Base-by-base conservation (phyloP, 64 coral and sea anemone genomes). In the Dendrophyllia cribrosa region DNA sequence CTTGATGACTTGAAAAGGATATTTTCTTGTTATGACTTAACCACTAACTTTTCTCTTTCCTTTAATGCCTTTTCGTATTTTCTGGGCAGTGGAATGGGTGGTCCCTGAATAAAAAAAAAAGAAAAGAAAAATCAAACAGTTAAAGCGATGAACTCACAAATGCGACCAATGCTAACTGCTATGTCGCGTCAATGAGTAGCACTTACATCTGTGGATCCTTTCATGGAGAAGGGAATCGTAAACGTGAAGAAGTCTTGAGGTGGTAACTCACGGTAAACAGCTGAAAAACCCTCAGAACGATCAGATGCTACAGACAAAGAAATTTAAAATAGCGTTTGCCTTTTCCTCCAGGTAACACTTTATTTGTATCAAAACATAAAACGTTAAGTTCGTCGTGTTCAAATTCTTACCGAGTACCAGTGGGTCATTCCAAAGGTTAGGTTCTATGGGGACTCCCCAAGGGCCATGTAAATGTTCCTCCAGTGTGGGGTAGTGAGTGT, bases 201-300 rank as follows among this genome's bases (percentile, higher is more conserved):
- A 96, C 94, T 89, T 91, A 99, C 97, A 34, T 99, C 94, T 72
- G 97, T 99, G 1, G 94, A 90, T 23, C 97, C 97, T 67, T 96
- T 99, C 97, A 99, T 91, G 17, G 78, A 88, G 49, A 99, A 99
- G 34, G 97, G 97, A 73, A 99, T 96, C 11, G 87, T 96, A 71
- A 99, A 99, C 9, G 97, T 99, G 83, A 96, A 99, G 81, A 99
- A 99, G 0, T 93, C 74, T 20, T 88, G 21, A 20, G 93, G 88
- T 24, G 91, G 88, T 21, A 99, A 64, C 64, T 99, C 97, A 59
- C 94, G 91, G 68, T 94, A 99, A 10, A 99, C 75, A 60, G 74
- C 19, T 22, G 94, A 89, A 4, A 61, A 10, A 7, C 58, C 58
- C 21, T 87, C 95, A n/a, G 91, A 77, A 86, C 93, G 87, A 43